Conservation (phyloP, 2,113 vertebrate species). For the Clarias magur region DNA sequence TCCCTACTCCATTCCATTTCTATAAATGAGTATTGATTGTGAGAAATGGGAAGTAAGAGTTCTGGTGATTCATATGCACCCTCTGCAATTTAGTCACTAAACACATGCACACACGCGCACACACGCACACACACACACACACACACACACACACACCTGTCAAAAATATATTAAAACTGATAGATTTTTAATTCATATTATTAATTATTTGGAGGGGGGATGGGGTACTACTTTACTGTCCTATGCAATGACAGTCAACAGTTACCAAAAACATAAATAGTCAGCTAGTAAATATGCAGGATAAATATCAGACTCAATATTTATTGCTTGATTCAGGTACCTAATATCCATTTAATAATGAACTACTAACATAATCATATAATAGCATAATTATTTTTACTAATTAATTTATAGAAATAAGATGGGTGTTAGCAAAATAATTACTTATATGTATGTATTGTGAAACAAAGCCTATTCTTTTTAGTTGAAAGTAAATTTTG, state of each 20-base stretch:
- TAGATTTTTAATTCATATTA: not conserved
- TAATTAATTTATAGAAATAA: not conserved
- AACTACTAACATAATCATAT: not conserved
- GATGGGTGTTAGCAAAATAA: not conserved
- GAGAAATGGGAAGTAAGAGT: constrained; percentile 8
- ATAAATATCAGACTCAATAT: not conserved
- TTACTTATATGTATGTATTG: not conserved
- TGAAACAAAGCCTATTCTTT: too few relatives aligned
- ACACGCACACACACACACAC: not conserved
- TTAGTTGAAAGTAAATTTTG: too few relatives aligned
- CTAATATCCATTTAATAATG: not conserved
- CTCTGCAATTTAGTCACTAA: not conserved
- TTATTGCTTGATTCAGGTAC: not conserved
- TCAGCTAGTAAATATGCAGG: not conserved
- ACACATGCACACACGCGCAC: not conserved
- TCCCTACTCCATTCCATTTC: constrained; percentile 29
- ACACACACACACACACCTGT: not conserved
- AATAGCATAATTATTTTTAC: not conserved
- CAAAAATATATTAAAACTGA: not conserved
- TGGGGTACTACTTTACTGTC: not conserved
- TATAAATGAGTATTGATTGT: constrained; percentile 43
- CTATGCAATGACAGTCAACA: not conserved
- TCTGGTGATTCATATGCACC: constrained; percentile 23
- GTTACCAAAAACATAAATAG: not conserved
- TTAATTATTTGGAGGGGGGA: not conserved